These are phyloP conservation scores for Ptychobarbus kaznakovi DNA, from an alignment of 2,797 vertebrate species.

Conservation along the genomic window DNA sequence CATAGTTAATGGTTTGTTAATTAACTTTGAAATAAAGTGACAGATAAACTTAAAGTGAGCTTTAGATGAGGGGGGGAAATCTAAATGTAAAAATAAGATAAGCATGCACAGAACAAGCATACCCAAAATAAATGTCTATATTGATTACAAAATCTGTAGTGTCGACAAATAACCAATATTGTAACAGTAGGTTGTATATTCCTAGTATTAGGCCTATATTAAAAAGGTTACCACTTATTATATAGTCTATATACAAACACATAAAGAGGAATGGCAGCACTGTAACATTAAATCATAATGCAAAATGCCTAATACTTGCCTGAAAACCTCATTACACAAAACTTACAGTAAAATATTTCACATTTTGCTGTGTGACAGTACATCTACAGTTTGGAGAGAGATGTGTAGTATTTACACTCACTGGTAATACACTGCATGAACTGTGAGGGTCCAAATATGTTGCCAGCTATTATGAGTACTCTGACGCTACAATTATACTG, in stretches of 20 bases:
- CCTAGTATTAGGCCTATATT: not conserved
- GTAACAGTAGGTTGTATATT: not conserved
- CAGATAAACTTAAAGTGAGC: not conserved
- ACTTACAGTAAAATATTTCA: not conserved
- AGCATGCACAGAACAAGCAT: not conserved
- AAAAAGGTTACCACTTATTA: not conserved
- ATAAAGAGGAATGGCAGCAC: not conserved
- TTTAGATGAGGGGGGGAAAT: not conserved
- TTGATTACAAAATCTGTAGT: not conserved
- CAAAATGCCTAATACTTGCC: not conserved
- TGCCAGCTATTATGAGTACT: conserved; percentile 47
- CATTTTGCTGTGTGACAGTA: not conserved
- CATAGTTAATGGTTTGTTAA: too few relatives aligned
- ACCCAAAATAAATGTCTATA: not conserved
- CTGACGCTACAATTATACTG: conserved; percentile 64
- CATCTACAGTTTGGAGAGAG: not conserved
- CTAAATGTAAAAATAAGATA: not conserved
- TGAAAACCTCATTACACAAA: not conserved
- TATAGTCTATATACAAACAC: not conserved
- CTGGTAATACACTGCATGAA: conserved; percentile 65
- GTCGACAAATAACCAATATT: not conserved
- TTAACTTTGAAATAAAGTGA: too few relatives aligned
- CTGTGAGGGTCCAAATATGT: conserved; percentile 39
- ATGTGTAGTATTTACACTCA: conserved; percentile 58
- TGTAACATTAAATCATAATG: not conserved